These are phyloP conservation scores for Apamea epomidion DNA, from an alignment of 2,888 invertebrate genomes.

Conservation along the genomic window DNA sequence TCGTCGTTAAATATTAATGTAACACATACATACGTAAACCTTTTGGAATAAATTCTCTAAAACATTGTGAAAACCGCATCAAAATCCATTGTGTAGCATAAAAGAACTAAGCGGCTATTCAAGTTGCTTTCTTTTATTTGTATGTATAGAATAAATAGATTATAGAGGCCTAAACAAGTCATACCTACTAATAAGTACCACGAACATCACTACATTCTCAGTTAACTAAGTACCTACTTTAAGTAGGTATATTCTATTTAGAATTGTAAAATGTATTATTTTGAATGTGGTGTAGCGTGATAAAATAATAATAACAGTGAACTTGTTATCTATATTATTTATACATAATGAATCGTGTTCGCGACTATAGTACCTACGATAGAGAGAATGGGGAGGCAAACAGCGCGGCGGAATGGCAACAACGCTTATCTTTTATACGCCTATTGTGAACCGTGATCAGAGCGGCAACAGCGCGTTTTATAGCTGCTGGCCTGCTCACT, in stretches of 20 bases:
- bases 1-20: neutral
- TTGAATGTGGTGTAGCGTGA: slow-evolving; percentile 14
- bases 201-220: neutral
- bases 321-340: slow-evolving; percentile 39
- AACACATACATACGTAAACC: neutral
- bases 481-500: slow-evolving; percentile 73
- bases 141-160: neutral
- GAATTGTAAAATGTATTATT: slow-evolving; percentile 3
- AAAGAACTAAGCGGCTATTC: neutral
- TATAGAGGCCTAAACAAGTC: neutral
- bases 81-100: neutral
- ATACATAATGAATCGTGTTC: slow-evolving; percentile 51
- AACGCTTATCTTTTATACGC: slow-evolving; percentile 62
- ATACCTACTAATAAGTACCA: neutral
- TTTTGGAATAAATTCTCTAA: neutral
- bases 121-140: neutral
- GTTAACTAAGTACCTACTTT: neutral
- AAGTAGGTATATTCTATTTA: slow-evolving; percentile 1
- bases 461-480: slow-evolving; percentile 81
- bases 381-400: slow-evolving; percentile 66
- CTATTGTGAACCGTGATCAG: slow-evolving; percentile 71
- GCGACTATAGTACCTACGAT: slow-evolving; percentile 49
- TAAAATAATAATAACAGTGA: slow-evolving; percentile 38
- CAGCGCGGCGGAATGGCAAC: slow-evolving; percentile 61
- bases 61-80: neutral